Evolutionary conservation across 2,113 vertebrate species (phyloP).

Genomic region (Callaeas wilsoni): DNA sequence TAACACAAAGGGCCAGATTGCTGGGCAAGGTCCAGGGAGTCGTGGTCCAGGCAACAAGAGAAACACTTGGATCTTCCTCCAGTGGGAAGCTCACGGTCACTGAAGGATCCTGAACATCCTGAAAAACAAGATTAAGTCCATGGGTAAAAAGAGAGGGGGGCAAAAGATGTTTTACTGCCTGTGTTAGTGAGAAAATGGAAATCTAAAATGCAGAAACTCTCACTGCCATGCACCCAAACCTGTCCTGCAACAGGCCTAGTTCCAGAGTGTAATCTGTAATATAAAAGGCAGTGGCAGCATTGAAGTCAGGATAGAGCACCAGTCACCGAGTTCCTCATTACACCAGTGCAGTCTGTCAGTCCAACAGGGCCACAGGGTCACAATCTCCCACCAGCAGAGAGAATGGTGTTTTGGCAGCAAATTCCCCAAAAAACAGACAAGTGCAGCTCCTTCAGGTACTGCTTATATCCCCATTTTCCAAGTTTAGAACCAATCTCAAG

Average conservation of each 20-base stretch:
- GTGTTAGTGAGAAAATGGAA: not conserved
- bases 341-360: not conserved
- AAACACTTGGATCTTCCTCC: conserved; percentile 79
- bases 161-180: not conserved
- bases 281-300: not conserved
- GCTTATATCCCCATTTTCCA: not conserved
- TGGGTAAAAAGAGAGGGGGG: not conserved
- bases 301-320: not conserved
- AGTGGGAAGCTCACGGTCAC: conserved; percentile 90
- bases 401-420: too few species aligned
- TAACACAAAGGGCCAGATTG: conserved; percentile 94
- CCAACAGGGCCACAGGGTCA: not conserved
- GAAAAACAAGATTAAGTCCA: not conserved
- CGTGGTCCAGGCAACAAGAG: conserved; percentile 95
- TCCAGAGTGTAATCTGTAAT: not conserved
- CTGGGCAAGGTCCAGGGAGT: conserved; percentile 98
- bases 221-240: not conserved
- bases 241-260: not conserved
- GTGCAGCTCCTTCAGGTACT: not conserved
- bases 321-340: not conserved
- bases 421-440: not conserved
- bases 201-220: not conserved
- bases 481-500: not conserved
- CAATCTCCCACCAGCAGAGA: not conserved
- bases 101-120: conserved; percentile 98